Evolutionary conservation across 2,888 invertebrate species (phyloP).

Genomic region (Rutpela maculata): DNA sequence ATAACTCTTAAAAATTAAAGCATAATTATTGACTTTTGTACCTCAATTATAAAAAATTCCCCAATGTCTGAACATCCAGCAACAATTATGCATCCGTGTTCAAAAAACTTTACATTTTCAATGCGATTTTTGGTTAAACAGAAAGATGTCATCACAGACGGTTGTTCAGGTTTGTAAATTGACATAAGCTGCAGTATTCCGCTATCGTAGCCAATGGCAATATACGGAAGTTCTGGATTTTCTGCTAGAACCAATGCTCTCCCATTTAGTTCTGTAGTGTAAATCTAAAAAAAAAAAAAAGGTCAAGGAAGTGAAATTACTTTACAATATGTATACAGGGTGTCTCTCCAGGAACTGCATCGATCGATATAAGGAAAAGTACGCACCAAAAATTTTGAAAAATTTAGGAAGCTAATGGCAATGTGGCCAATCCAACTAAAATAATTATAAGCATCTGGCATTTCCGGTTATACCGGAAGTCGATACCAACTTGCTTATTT

Average conservation of each 20-base stretch:
- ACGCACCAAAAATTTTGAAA: no score
- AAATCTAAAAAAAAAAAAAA: conserved; percentile 61
- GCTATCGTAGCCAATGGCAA: conserved; percentile 65
- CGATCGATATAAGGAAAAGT: no score
- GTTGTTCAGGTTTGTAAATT: conserved; percentile 63
- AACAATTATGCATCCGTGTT: conserved; percentile 67
- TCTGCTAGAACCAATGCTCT: conserved; percentile 59
- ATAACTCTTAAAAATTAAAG: no score
- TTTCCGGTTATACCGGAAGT: no score
- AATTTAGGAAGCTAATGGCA: no score
- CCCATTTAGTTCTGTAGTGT: conserved; percentile 54
- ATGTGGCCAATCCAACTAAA: no score
- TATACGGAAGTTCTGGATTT: conserved; percentile 70
- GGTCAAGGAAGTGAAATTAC: no score
- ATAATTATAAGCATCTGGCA: no score
- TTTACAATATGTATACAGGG: no score
- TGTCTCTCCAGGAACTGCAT: no score
- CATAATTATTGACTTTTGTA: no score
- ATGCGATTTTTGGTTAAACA: conserved; percentile 65
- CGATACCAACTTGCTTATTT: no score
- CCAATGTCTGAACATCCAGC: conserved; percentile 66
- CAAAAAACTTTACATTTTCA: conserved; percentile 66
- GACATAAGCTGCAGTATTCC: conserved; percentile 70
- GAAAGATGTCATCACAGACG: conserved; percentile 65
- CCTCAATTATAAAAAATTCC: conserved; percentile 71